Evolutionary conservation across 2,113 vertebrate species (phyloP), one percentile per base, ranked within the genome.

Genomic region (Ifrita kowaldi): DNA sequence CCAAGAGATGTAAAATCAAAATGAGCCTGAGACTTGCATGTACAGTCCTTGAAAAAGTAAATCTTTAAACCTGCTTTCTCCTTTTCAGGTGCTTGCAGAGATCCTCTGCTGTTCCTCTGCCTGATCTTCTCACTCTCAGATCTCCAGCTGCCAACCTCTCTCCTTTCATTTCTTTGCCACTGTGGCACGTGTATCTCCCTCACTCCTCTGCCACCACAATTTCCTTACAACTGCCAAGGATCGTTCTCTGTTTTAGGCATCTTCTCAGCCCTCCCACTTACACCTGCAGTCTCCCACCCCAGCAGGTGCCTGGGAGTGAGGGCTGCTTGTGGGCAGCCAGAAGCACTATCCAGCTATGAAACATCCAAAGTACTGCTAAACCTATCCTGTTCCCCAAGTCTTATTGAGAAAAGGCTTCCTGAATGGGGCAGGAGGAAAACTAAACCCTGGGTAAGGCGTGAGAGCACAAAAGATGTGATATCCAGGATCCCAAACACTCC

Each of bases 381-480:
- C 24, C n/a, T 47, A n/a, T 50, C 14, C 35, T 24, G 3, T 19
- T 41, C 32, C 20, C 32, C 1, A 4, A 21, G 6, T 6, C 1
- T 55, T 33, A 15, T 10, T 37, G 26, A 68, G 30, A 80, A 90
- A 70, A 91, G 28, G 28, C 17, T 35, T 88, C 20, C 10, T 30
- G 20, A 39, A 16, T 77, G 20, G 24, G 18, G 27, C 8, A 35
- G n/a, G 19, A 77, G 10, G 16, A 91, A 77, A 19, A 22, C 16
- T 13, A 27, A 41, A 22, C 4, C 3, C 13, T 11, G 2, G 0
- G 4, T 30, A 42, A 65, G 16, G 60, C 28, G 41, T 3, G 2
- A 73, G 33, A 46, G 19, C 63, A 35, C 14, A 53, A 69, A 46
- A 62, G 2, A 22, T 33, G 9, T 27, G 7, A 76, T 37, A 84